These are phyloP conservation scores for Cyaniris semiargus DNA, from an alignment of 2,888 invertebrate genomes.

Conservation along the genomic window DNA sequence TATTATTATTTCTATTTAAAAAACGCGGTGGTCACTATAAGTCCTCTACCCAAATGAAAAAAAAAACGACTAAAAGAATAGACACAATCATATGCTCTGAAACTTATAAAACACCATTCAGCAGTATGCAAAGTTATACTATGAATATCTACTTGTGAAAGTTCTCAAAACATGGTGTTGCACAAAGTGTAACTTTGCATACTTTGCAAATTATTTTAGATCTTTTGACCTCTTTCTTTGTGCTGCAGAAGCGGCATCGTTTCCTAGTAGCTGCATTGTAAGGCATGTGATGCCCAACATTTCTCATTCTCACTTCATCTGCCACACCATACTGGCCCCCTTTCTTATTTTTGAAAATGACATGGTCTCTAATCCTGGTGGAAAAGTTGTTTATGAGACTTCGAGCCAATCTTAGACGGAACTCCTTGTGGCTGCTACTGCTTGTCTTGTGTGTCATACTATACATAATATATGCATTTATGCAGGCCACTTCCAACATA, in stretches of 20 bases:
- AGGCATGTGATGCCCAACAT: too few species aligned
- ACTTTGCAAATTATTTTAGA: too few species aligned
- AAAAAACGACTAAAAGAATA: background rate
- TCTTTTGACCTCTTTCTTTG: too few species aligned
- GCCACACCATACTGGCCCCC: too few species aligned
- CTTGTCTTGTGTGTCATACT: background rate
- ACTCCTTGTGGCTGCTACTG: background rate
- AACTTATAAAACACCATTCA: background rate
- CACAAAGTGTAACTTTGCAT: too few species aligned
- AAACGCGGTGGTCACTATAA: background rate
- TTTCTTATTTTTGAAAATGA: too few species aligned
- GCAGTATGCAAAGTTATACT: background rate
- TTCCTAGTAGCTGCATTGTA: too few species aligned
- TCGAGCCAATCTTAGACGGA: constrained; percentile 15
- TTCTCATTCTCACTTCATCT: too few species aligned
- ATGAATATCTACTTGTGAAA: background rate
- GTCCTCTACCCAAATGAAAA: background rate
- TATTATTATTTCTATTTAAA: background rate
- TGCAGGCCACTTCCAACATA: background rate
- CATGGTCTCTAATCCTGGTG: too few species aligned
- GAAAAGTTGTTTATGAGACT: background rate
- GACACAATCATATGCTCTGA: background rate
- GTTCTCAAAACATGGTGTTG: too few species aligned
- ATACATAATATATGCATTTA: background rate
- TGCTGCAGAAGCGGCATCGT: too few species aligned